Evolutionary conservation across 2,797 vertebrate genomes (phyloP).

Genomic region (Toxotes lorentzi): DNA sequence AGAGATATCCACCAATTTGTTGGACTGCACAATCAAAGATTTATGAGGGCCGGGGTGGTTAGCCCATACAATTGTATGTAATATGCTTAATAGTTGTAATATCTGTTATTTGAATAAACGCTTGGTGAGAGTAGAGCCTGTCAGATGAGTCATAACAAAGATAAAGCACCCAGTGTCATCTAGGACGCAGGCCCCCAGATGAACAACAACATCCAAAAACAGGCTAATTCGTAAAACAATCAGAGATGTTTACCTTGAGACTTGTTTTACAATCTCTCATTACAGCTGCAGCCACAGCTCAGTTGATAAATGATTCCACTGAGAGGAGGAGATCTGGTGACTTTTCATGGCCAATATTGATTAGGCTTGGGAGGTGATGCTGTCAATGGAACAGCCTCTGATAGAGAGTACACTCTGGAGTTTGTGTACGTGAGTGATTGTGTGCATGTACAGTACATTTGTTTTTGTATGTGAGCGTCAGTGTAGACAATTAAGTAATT

Average conservation of each 20-base stretch:
- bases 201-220: conserved; percentile 62
- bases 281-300: conserved; percentile 53
- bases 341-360: conserved; percentile 73
- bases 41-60: conserved; percentile 52
- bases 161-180: conserved; percentile 74
- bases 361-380: conserved; percentile 60
- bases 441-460: background rate
- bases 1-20: conserved; percentile 55
- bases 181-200: conserved; percentile 67
- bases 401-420: conserved; percentile 36
- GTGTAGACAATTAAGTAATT: conserved; percentile 6
- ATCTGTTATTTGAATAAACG: conserved; percentile 79
- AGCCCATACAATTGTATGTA: conserved; percentile 61
- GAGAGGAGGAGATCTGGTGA: conserved; percentile 71
- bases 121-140: conserved; percentile 52
- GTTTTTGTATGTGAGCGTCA: conserved; percentile 4
- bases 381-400: conserved; percentile 59
- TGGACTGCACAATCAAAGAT: conserved; percentile 67
- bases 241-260: conserved; percentile 77
- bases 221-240: conserved; percentile 77
- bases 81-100: conserved; percentile 77
- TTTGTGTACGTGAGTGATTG: conserved; percentile 13
- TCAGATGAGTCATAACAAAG: conserved; percentile 70
- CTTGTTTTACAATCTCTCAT: conserved; percentile 62
- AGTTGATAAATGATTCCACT: conserved; percentile 65